Base-by-base conservation (phyloP, 2,113 vertebrate genomes). In the Cryptotis parvus region DNA sequence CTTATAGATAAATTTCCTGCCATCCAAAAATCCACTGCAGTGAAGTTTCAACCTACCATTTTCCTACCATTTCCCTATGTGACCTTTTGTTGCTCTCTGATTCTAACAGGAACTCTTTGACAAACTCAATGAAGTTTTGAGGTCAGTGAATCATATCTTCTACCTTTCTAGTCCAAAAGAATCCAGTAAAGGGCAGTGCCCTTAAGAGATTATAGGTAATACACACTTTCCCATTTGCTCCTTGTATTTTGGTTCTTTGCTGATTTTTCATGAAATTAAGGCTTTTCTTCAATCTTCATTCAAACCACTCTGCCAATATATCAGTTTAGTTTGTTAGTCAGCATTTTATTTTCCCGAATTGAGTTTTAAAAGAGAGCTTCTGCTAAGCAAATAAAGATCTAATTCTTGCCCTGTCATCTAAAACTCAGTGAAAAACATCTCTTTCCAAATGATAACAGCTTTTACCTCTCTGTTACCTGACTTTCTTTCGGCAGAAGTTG, bases 301-400 rank as follows among this genome's bases (percentile, higher is more conserved):
- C 75, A 66, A 16, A 55, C 37, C 43, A 55, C 35, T 33, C 37
- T 75, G 20, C 41, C 33, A 45, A 9, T 10, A 39, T 16, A 41
- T n/a, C 33, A 29, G 14, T 31, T 73, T 24, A 52, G 43, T 14
- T 84, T 37, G 33, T 58, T 27, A 84, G 31, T 80, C 43, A 80
- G 43, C 43, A 72, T 90, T 83, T 39, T 73, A 39, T 68, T 90
- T 85, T 91, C 81, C 26, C 41, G 66, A 80, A 58, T 58, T 58
- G 55, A 58, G 18, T 24, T 84, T 90, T 70, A 29, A 78, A 77
- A 52, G 43, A 88, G 3, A 73, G 11, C 33, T 68, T 45, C 26
- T 69, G 29, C 70, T 80, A 72, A 63, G 37, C 6, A 76, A 90
- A 82, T 87, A 90, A 66, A 89, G 33, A 80, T 33, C 33, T 49